phyloP scores from a whole-genome alignment of 2,888 invertebrate species.

The Hemistola chrysoprasaria region DNA sequence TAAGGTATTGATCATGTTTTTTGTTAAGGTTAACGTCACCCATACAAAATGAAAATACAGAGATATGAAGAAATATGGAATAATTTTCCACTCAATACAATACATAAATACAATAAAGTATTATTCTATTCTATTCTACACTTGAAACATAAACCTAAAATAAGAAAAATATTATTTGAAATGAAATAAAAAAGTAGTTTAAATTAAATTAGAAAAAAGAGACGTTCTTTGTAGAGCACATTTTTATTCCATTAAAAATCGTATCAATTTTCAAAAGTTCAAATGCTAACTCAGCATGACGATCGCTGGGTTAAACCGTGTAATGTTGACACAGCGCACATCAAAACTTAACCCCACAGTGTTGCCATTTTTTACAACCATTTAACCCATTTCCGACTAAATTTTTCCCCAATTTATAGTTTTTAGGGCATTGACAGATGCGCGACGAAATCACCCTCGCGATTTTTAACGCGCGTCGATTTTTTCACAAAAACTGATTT shows the following conservation, averaged over 20 bases:
- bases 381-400: conserved; percentile 78
- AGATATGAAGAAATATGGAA: too few relatives aligned
- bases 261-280: conserved; percentile 32
- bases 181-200: too few relatives aligned
- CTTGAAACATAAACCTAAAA: too few relatives aligned
- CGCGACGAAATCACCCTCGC: conserved; percentile 58
- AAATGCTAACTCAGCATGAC: conserved; percentile 45
- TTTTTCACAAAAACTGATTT: conserved; percentile 58
- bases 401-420: conserved; percentile 51
- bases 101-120: too few relatives aligned
- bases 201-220: too few relatives aligned
- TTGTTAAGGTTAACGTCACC: too few relatives aligned
- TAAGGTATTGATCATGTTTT: too few relatives aligned
- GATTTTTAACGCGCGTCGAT: conserved; percentile 75
- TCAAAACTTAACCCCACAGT: conserved; percentile 58
- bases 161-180: too few relatives aligned
- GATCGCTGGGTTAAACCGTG: conserved; percentile 55
- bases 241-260: conserved; percentile 7
- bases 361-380: conserved; percentile 64
- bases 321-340: conserved; percentile 38
- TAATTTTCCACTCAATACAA: too few relatives aligned
- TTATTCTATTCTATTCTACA: too few relatives aligned
- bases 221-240: conserved; percentile 6
- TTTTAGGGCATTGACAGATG: conserved; percentile 62
- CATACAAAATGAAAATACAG: too few relatives aligned